Evolutionary conservation across 1,140 invertebrate species (phyloP), one percentile per base, ranked within the genome.

Genomic region (Procambarus virginalis): DNA sequence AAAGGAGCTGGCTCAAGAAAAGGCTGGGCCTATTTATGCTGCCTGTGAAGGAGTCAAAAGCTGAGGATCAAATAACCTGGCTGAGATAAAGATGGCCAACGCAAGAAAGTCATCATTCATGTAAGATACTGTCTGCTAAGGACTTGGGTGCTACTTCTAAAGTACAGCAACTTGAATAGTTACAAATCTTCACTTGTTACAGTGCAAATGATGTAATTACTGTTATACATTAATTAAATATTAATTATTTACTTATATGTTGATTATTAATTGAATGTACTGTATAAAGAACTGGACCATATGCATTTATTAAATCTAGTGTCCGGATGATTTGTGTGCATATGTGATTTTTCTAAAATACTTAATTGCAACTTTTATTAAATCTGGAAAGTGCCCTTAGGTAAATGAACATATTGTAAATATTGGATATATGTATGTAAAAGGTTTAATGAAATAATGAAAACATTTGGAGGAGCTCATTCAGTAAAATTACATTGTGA

Each of bases 1-100:
- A 12, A 89, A 89, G 81, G 88, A 89, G 46, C 55, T 89, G 22
- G 80, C 88, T 2, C 88, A 89, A 75, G 88, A 89, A 73, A 89
- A 89, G 58, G 88, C 88, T 49, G 88, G 88, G 17, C 88, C 88
- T 17, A 89, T 89, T 70, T 89, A 89, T 84, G 88, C 88, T 22
- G 80, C 88, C 6, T 89, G 88, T 84, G 88, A 89, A 77, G 88
- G 88, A 60, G 88, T 84, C 45, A 82, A 76, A 68, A 89, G 88
- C 58, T 89, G 88, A 89, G 51, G 22, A 20, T 45, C 14, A n/a
- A n/a, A 10, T 73, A 20, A 20, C 22, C 68, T 73, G 68, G 68
- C 68, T 34, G 8, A 34, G 6, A 0, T 34, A 34, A 34, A 34
- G 68, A 34, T 64, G 14, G 68, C n/a, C 20, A 73, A 2, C 6